Evolutionary conservation across 2,888 invertebrate species (phyloP), one percentile per base, ranked within the genome.

Genomic region (Platycheirus albimanus): DNA sequence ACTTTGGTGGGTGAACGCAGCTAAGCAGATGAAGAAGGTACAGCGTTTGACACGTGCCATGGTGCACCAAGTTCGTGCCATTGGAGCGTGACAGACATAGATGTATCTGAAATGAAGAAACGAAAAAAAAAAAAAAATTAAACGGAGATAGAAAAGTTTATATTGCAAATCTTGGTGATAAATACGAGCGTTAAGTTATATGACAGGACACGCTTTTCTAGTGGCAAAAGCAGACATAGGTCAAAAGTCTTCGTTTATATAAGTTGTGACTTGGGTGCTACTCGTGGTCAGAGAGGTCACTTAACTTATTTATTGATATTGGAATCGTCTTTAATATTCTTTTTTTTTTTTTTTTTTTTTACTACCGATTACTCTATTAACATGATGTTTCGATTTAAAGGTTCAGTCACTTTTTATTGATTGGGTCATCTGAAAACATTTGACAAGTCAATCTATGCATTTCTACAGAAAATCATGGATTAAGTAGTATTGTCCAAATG

Each of bases 71-170:
- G 95, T 95, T 76, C 96, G 93, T 0, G 98, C 98, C 81, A 95
- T 93, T 0, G 97, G 95, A 0, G 98, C 97, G 90, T 98, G 97
- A 88, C 98, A 98, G 1, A 98, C 98, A 91, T 97, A 98, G 87
- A 98, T 96, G 92, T 98, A 98, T 83, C 91, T 91, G 87, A 0
- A 84, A 76, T 45, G 0, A 17, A 49, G 24, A 45, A 43, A 72
- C 6, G 17, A 41, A 67, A 45, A 67, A 28, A 49, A 52, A 51
- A 2, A 70, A 5, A 17, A 41, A 33, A 41, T 41, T 41, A n/a
- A n/a, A n/a, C n/a, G n/a, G n/a, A n/a, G n/a, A n/a, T n/a, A n/a
- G 20, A 13, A 17, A 54, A 15, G 41, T 20, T 38, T 47, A 17
- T 47, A 52, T 74, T 36, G 41, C 43, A 67, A 52, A 17, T 51